A percentile compares a stretch with the other conserved stretches of the same genome.
phyloP scores from a whole-genome alignment of 2,113 vertebrate genomes.

The Turdus rufiventris region DNA sequence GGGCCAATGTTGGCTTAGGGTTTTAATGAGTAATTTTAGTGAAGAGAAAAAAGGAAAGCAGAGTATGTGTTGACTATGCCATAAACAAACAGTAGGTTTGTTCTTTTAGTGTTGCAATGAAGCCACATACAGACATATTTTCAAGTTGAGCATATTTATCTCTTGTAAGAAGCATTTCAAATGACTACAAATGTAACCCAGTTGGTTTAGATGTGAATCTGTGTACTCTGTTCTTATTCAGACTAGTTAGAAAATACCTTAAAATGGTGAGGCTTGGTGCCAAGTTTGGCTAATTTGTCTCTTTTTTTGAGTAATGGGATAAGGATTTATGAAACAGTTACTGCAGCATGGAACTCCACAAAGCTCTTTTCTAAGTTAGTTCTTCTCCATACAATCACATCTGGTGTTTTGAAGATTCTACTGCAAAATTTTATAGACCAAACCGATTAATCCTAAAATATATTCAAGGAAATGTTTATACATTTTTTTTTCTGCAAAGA shows the following conservation, averaged over 20 bases:
- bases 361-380: not conserved
- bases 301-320: not conserved
- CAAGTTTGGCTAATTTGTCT: not conserved
- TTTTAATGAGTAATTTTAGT: not conserved
- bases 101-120: not conserved
- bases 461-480: not conserved
- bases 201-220: not conserved
- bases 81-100: not conserved
- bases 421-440: not conserved
- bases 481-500: not conserved
- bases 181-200: not conserved
- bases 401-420: not conserved
- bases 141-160: not conserved
- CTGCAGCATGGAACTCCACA: not conserved
- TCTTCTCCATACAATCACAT: not conserved
- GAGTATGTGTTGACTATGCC: not conserved
- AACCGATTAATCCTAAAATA: not conserved
- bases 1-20: not conserved
- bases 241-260: not conserved
- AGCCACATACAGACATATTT: not conserved
- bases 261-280: not conserved
- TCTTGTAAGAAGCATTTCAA: not conserved
- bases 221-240: not conserved
- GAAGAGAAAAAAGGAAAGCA: not conserved
- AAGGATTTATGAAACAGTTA: not conserved